These are phyloP conservation scores for Bicyclus anynana DNA, from an alignment of 1,140 invertebrate genomes.

Conservation along the genomic window DNA sequence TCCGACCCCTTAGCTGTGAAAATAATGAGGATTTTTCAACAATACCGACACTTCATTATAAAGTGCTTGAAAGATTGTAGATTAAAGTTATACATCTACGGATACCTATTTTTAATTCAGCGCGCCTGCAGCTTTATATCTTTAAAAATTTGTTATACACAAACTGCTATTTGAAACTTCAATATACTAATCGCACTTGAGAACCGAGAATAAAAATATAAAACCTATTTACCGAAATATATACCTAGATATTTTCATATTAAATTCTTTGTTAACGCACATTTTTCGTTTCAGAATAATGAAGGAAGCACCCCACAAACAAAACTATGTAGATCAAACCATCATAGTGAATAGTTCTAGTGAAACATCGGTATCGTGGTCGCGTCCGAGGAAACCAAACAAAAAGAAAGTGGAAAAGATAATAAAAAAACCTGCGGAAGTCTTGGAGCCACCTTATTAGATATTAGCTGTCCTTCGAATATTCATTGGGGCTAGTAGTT, in stretches of 20 bases:
- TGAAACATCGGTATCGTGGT: slow-evolving; percentile 42
- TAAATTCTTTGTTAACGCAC: neutral
- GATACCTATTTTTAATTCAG: no score
- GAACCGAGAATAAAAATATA: no score
- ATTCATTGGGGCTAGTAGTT: no score
- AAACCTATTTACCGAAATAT: no score
- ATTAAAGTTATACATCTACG: no score
- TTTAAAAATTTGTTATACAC: neutral
- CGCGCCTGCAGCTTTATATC: neutral
- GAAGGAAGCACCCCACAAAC: slow-evolving; percentile 10
- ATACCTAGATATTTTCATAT: no score
- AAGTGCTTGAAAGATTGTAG: no score
- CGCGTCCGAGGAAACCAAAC: slow-evolving; percentile 30
- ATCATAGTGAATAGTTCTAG: slow-evolving; percentile 20
- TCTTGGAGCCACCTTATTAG: slow-evolving; percentile 11
- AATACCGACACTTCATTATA: no score
- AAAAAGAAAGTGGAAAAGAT: slow-evolving; percentile 14
- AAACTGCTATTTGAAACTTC: neutral
- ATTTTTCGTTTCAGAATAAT: slow-evolving; percentile 26
- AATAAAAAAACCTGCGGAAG: slow-evolving; percentile 4
- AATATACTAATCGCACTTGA: no score
- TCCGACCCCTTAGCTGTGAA: no score
- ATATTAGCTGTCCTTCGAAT: neutral
- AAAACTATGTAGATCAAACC: slow-evolving; percentile 13
- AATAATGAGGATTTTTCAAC: no score